Evolutionary conservation across 2,113 vertebrate genomes (phyloP).

Genomic region (Nothobranchius furzeri): DNA sequence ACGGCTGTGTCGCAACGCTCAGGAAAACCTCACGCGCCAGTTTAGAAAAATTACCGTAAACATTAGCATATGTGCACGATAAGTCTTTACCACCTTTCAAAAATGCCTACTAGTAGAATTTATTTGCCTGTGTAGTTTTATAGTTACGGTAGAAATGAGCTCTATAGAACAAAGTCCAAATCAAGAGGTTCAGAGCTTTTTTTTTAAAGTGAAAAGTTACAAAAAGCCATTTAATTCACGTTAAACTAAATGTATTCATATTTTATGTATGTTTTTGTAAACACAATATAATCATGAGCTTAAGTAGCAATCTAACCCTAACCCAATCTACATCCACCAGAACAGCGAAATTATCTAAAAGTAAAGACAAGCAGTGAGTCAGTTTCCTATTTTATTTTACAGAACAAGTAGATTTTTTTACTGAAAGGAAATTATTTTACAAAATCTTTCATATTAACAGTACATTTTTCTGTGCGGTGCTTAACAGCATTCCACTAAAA

Average conservation of each 20-base stretch:
- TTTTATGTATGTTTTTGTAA: too few species aligned
- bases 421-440: constrained; percentile 25
- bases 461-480: constrained; percentile 30
- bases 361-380: constrained; percentile 20
- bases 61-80: neutral
- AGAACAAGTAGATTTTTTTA: constrained; percentile 12
- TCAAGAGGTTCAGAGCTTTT: too few species aligned
- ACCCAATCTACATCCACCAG: constrained; percentile 37
- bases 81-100: too few species aligned
- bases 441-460: constrained; percentile 23
- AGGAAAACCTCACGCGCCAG: neutral
- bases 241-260: too few species aligned
- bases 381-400: neutral
- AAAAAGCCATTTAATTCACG: too few species aligned
- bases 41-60: constrained; percentile 37
- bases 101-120: neutral
- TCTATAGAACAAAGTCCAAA: too few species aligned
- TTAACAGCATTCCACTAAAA: constrained; percentile 43
- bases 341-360: neutral
- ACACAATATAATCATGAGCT: too few species aligned
- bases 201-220: neutral
- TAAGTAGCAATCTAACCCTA: too few species aligned
- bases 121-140: neutral
- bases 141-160: constrained; percentile 22
- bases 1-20: neutral